Evolutionary conservation across 2,113 vertebrate species (phyloP), one percentile per base, ranked within the genome.

Genomic region (Hipposideros armiger): DNA sequence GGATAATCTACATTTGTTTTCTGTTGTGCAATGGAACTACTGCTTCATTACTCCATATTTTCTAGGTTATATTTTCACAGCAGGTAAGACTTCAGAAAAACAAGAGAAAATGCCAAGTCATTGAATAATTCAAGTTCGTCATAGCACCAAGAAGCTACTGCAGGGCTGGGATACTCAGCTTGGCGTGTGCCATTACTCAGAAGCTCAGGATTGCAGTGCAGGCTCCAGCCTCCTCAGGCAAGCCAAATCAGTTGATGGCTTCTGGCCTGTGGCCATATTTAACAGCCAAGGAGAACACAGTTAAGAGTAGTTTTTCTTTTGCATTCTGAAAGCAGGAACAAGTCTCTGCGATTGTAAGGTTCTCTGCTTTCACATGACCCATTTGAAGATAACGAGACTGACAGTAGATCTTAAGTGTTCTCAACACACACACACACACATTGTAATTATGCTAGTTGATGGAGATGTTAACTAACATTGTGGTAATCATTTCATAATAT

Each of bases 41-140:
- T 78, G 32, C 83, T 94, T 24, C 24, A 20, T 70, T 69, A 19
- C 30, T 73, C 4, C 26, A 9, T 77, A 19, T 81, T 76, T 88
- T 64, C 60, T 56, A 36, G 45, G 36, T 76, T 7, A 58, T 87
- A 17, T 32, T 42, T 92, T 86, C 69, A 42, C 24, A 94, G 66
- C 74, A 95, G 90, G 85, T 95, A 97, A 95, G 28, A 95, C 30
- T 72, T 66, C 66, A 76, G 78, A 95, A 87, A 67, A 96, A 84
- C 47, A 94, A 96, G 96, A 95, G 84, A 95, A 98, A 97, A 96
- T 78, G 67, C 81, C 85, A 93, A 93, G 85, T 95, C 13, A 17
- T 42, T 93, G 95, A 98, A 98, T 98, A 98, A 98, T 98, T 97
- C 69, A 97, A 96, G 90, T 98, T 97, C 96, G 91, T 92, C 93